Base-by-base conservation (phyloP, 92 coral and sea anemone species). In the Chrysogorgia sp. region DNA sequence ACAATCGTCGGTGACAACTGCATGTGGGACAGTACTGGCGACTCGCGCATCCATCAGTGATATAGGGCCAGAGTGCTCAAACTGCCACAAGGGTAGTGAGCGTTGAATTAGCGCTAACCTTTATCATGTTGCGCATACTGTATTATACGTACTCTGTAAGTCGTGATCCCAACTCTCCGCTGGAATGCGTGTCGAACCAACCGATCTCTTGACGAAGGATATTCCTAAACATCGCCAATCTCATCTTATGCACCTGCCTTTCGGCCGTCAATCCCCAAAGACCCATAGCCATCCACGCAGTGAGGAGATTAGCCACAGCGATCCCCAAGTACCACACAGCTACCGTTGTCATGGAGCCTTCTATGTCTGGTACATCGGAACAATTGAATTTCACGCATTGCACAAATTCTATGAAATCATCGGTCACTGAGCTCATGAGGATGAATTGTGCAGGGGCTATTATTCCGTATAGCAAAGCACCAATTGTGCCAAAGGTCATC, bases 181-280 rank as follows among this genome's bases (percentile, higher is more conserved):
- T 29, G 13, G 76, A 76, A 43, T 70, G 64, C 28, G 52, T 60
- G 35, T 82, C 59, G 15, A 47, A 47, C 53, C 53, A 47, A 14
- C 76, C 76, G 25, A 69, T 47, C 40, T 69, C 50, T 60, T 82
- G 81, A 32, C 72, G 60, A 1, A 82, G 33, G 37, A 52, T 63
- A 61, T 56, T 53, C 40, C 62, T 13, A 45, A 82, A 82, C 63
- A 82, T 49, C 22, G 76, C 64, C 35, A 82, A 71, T 21, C 86
- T 53, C 81, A 82, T 82, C 62, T 82, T 76, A 21, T 82, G 66
- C 56, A 82, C 58, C 28, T 82, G 86, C 13, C 86, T 48, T 10
- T 76, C 81, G 3, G 75, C 86, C 12, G 86, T 31, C 4, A 82
- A 31, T 20, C 52, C 52, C 6, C 34, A 65, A 45, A 65, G 72